Percentiles rank a stretch among this genome's conserved stretches.
Evolutionary conservation across 2,113 vertebrate genomes (phyloP).

Genomic region (Harpagus bidentatus): DNA sequence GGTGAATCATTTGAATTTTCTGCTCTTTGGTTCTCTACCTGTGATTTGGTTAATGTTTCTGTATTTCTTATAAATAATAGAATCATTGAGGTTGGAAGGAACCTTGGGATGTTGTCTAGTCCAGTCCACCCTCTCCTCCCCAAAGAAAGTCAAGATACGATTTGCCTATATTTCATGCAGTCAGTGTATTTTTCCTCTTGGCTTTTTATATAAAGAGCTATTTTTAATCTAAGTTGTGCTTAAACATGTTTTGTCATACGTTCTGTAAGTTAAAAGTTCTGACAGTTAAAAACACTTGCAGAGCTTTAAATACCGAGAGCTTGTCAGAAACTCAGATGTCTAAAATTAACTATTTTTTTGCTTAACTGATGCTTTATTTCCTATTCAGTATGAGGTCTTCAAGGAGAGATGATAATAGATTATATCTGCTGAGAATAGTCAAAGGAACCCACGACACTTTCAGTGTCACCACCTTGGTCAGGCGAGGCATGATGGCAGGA

Average conservation of each 20-base stretch:
- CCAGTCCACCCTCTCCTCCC: not conserved
- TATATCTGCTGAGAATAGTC: not conserved
- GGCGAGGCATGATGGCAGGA: not conserved
- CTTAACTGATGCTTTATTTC: not conserved
- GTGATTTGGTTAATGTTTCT: not conserved
- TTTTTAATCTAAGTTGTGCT: not conserved
- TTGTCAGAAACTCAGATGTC: not conserved
- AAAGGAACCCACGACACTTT: rapidly evolving
- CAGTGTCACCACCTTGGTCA: not conserved
- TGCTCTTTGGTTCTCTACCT: not conserved
- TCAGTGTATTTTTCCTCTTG: conserved; percentile 7
- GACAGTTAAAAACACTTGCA: not conserved
- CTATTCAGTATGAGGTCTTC: not conserved
- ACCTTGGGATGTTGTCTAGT: not conserved
- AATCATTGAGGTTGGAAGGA: not conserved
- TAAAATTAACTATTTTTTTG: not conserved
- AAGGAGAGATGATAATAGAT: not conserved
- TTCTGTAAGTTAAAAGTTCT: not conserved
- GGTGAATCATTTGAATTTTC: not conserved
- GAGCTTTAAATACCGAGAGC: not conserved
- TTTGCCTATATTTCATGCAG: not conserved
- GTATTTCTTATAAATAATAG: not conserved
- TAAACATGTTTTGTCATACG: not conserved
- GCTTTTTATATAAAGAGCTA: conserved; percentile 34
- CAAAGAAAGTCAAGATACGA: not conserved